Conservation (phyloP, 2,888 invertebrate genomes). For the Pristionchus entomophagus region DNA sequence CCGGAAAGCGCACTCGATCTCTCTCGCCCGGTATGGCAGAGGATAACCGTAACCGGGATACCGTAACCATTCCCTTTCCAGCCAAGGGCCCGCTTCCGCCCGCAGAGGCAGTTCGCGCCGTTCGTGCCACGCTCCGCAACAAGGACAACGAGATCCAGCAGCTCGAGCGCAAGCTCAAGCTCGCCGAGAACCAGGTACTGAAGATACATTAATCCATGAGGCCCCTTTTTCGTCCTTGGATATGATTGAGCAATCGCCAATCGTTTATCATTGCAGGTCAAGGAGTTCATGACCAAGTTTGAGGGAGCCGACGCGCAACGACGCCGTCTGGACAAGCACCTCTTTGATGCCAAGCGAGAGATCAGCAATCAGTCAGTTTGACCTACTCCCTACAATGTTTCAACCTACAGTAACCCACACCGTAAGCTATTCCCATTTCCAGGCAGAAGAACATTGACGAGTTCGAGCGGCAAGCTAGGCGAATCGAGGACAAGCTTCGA, state of each 20-base stretch:
- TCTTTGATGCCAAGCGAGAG: slow-evolving; percentile 68
- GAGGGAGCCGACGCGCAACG: slow-evolving; percentile 71
- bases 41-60: neutral
- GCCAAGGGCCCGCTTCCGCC: slow-evolving; percentile 66
- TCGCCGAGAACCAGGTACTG: slow-evolving; percentile 67
- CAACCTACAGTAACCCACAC: neutral
- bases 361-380: slow-evolving; percentile 59
- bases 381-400: no score
- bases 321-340: slow-evolving; percentile 71
- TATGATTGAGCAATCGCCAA: neutral
- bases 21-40: slow-evolving; percentile 73
- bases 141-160: slow-evolving; percentile 74
- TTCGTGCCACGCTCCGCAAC: slow-evolving; percentile 71
- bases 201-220: neutral
- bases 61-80: neutral
- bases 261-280: slow-evolving; percentile 53
- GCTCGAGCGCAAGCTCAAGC: slow-evolving; percentile 70
- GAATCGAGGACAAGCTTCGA: slow-evolving; percentile 72
- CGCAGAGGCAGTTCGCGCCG: slow-evolving; percentile 69
- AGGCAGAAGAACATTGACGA: slow-evolving; percentile 71
- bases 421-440: neutral
- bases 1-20: slow-evolving; percentile 68
- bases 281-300: slow-evolving; percentile 69
- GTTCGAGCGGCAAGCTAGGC: slow-evolving; percentile 66
- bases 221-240: neutral